phyloP scores from a whole-genome alignment of 2,888 invertebrate genomes.

The Herminia tarsipennalis region DNA sequence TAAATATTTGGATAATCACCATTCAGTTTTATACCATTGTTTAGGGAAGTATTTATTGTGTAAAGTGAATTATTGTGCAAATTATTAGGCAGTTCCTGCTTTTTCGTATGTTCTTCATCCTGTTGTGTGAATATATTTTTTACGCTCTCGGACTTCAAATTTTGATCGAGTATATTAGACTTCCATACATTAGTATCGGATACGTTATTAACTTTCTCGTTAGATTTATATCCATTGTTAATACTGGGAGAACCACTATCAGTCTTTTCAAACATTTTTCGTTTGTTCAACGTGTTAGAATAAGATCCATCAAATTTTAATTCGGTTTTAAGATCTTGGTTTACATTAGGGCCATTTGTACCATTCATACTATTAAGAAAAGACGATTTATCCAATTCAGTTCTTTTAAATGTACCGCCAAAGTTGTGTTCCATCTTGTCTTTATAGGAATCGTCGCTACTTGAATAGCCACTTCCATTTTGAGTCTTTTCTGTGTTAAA shows the following conservation, averaged over 20 bases:
- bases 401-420: slow-evolving; percentile 60
- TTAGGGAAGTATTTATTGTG: slow-evolving; percentile 55
- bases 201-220: slow-evolving; percentile 50
- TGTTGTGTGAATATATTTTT: slow-evolving; percentile 34
- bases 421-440: slow-evolving; percentile 62
- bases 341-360: slow-evolving; percentile 40
- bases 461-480: slow-evolving; percentile 62
- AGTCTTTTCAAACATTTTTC: slow-evolving; percentile 71
- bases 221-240: slow-evolving; percentile 45
- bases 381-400: slow-evolving; percentile 58
- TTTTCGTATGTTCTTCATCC: slow-evolving; percentile 54
- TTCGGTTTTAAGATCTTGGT: slow-evolving; percentile 57
- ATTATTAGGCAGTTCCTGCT: slow-evolving; percentile 54
- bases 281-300: slow-evolving; percentile 72
- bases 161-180: slow-evolving; percentile 43
- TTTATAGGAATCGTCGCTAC: slow-evolving; percentile 62
- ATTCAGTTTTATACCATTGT: slow-evolving; percentile 21
- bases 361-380: slow-evolving; percentile 62
- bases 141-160: slow-evolving; percentile 30
- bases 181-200: slow-evolving; percentile 43
- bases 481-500: slow-evolving; percentile 54
- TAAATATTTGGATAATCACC: slow-evolving; percentile 13
- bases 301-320: slow-evolving; percentile 57
- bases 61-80: slow-evolving; percentile 73
- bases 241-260: slow-evolving; percentile 49